These are phyloP conservation scores for Epinephelus lanceolatus DNA, from an alignment of 2,113 vertebrate genomes.

Conservation along the genomic window DNA sequence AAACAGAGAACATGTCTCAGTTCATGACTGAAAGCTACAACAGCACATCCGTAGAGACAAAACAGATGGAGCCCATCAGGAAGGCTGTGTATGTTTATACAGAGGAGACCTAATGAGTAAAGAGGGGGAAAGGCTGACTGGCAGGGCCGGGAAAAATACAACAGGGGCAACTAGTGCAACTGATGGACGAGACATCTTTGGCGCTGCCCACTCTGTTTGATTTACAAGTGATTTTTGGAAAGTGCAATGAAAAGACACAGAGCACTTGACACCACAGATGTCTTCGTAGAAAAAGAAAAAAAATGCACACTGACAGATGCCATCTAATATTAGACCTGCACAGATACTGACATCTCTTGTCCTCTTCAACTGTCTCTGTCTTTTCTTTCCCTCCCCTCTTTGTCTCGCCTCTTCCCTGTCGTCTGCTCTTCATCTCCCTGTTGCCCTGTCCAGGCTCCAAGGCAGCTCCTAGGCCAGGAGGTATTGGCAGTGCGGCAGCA, in stretches of 20 bases:
- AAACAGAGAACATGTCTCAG: not conserved
- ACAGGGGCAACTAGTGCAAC: not conserved
- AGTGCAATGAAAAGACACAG: not conserved
- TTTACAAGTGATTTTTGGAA: not conserved
- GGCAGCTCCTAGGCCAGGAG: constrained; percentile 82
- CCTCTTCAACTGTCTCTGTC: not conserved
- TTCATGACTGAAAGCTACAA: too few relatives aligned
- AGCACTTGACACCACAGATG: constrained; percentile 5
- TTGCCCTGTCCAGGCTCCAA: constrained; percentile 86
- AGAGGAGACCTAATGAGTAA: constrained; percentile 4
- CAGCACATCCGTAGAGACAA: not conserved
- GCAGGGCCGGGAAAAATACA: not conserved
- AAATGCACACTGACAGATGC: not conserved
- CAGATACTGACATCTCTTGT: constrained; percentile 1
- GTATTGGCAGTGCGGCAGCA: constrained; percentile 82
- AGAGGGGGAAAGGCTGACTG: not conserved
- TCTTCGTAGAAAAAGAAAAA: not conserved
- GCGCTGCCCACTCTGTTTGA: not conserved
- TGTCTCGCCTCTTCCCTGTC: not conserved
- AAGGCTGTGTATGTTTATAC: not conserved
- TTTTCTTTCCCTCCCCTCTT: not conserved
- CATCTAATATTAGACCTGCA: not conserved
- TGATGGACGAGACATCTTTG: not conserved
- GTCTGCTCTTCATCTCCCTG: not conserved
- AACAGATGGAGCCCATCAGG: too few relatives aligned